phyloP scores from a whole-genome alignment of 2,113 vertebrate genomes.

The Urocynchramus pylzowi region DNA sequence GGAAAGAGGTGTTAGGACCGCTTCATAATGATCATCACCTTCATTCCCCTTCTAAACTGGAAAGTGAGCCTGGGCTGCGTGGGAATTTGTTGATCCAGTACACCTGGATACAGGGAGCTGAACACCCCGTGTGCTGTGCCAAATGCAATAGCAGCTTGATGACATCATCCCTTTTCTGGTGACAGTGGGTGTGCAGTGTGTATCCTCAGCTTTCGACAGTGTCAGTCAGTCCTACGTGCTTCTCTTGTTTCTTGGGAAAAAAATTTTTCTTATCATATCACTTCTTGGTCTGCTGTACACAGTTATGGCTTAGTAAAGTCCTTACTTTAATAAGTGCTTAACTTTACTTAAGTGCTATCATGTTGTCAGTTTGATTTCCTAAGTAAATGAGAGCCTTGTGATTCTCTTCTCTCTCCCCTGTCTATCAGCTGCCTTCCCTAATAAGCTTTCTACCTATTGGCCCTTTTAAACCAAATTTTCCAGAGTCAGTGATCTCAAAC shows the following conservation, averaged over 20 bases:
- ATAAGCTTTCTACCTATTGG: neutral
- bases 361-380: neutral
- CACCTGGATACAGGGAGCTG: neutral
- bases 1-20: neutral
- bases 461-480: neutral
- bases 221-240: neutral
- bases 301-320: neutral
- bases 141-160: neutral
- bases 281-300: neutral
- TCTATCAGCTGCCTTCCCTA: neutral
- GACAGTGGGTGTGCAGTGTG: neutral
- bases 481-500: neutral
- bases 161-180: neutral
- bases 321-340: neutral
- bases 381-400: neutral
- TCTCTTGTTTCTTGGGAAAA: neutral
- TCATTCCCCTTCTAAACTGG: neutral
- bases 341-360: neutral
- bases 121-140: neutral
- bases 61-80: accelerated
- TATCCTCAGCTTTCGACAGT: neutral
- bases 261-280: neutral
- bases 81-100: neutral
- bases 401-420: neutral
- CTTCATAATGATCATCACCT: neutral